Evolutionary conservation across 2,797 vertebrate genomes (phyloP).

Genomic region (Anolis apletophallus): DNA sequence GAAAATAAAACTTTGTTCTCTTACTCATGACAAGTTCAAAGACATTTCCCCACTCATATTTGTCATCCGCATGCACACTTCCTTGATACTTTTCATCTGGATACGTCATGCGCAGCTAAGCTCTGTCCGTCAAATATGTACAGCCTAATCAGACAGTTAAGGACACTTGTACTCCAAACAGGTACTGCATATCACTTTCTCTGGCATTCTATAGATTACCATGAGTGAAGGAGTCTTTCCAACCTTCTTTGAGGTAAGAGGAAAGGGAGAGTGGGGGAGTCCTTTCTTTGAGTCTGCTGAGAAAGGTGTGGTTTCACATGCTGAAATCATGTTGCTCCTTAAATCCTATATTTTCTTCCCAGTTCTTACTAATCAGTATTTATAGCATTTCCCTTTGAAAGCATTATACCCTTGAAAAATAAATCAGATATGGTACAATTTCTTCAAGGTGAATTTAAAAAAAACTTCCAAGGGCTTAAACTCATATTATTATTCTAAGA

Average conservation of each 20-base stretch:
- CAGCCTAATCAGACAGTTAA: constrained; percentile 24
- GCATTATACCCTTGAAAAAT: constrained; percentile 44
- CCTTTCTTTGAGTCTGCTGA: background rate
- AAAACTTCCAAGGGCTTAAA: constrained; percentile 30
- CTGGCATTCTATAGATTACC: constrained; percentile 20
- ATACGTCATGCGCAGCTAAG: constrained; percentile 4
- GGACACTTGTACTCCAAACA: constrained; percentile 35
- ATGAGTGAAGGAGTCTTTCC: constrained; percentile 5
- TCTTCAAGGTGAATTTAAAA: constrained; percentile 33
- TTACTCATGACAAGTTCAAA: constrained; percentile 45
- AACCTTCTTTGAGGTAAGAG: background rate
- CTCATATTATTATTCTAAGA: constrained; percentile 16
- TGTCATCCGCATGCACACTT: constrained; percentile 33
- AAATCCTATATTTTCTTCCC: constrained; percentile 24
- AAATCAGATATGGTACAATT: constrained; percentile 45
- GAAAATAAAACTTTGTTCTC: constrained; percentile 37
- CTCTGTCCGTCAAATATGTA: constrained; percentile 40
- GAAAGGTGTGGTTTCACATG: constrained; percentile 1
- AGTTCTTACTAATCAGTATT: constrained; percentile 35
- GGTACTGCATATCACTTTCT: constrained; percentile 10
- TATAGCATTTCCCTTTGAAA: constrained; percentile 60
- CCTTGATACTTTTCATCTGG: constrained; percentile 40
- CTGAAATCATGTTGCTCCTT: constrained; percentile 1
- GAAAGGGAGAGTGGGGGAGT: background rate
- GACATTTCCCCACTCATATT: constrained; percentile 32